Evolutionary conservation across 2,113 vertebrate species (phyloP).

Genomic region (Catharus fuscescens): DNA sequence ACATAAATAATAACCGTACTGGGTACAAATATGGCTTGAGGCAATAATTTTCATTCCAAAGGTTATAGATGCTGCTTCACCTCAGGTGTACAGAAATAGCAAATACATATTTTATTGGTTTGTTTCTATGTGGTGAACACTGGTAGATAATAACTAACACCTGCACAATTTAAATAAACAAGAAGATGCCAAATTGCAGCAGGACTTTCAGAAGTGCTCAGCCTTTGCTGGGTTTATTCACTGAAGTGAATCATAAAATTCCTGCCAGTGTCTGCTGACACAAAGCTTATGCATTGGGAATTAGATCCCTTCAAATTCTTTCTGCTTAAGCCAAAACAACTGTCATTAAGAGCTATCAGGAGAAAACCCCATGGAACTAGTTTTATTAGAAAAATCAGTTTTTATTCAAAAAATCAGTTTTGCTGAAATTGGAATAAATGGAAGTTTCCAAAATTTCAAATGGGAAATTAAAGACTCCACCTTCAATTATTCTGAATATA

Average conservation of each 20-base stretch:
- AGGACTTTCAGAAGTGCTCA: background rate
- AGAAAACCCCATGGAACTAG: background rate
- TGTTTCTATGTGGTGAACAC: background rate
- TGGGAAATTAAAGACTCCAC: background rate
- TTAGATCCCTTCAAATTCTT: background rate
- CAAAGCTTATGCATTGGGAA: background rate
- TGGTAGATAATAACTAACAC: background rate
- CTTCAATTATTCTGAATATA: background rate
- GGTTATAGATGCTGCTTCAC: background rate
- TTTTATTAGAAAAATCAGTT: background rate
- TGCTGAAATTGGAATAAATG: background rate
- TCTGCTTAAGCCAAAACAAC: background rate
- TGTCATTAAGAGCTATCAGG: background rate
- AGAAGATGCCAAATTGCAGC: background rate
- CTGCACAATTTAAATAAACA: background rate
- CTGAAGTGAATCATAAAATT: background rate
- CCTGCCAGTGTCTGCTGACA: background rate
- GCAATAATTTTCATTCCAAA: background rate
- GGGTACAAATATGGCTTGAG: background rate
- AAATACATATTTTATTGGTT: background rate
- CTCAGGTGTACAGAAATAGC: background rate
- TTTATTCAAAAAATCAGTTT: background rate
- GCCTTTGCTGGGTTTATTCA: background rate
- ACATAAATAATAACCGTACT: background rate
- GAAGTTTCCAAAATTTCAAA: background rate